phyloP scores from a whole-genome alignment of 2,797 vertebrate genomes.

The Phataginus tricuspis region DNA sequence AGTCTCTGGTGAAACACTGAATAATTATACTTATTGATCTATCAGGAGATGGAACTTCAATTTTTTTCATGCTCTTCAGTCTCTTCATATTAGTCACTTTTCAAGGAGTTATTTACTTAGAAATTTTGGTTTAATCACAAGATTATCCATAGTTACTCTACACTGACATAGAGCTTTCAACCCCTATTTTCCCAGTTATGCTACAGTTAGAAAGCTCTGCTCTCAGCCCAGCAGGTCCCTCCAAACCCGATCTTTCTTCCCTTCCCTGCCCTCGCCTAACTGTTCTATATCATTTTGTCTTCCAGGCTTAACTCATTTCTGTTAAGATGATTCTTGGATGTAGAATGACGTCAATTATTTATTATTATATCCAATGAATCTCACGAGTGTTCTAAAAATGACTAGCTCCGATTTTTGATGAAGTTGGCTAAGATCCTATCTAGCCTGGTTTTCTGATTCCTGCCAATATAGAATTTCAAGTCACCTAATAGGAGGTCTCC shows the following conservation, averaged over 20 bases:
- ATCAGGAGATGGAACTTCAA: background rate
- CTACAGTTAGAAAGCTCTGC: background rate
- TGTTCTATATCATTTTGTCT: background rate
- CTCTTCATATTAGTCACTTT: background rate
- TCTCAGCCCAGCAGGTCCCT: too few relatives aligned
- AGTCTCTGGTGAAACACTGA: background rate
- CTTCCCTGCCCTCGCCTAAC: accelerated
- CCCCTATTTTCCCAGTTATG: accelerated
- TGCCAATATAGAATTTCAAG: background rate
- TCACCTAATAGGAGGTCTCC: background rate
- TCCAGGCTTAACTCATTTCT: background rate
- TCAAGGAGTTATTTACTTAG: background rate
- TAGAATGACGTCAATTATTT: background rate
- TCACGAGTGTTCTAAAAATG: background rate
- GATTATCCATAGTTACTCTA: background rate
- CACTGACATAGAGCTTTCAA: accelerated
- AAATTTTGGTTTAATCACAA: background rate
- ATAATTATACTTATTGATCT: background rate
- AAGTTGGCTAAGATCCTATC: background rate
- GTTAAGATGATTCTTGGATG: background rate
- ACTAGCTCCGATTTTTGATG: background rate
- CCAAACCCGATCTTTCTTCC: accelerated
- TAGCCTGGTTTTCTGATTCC: background rate
- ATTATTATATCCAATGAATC: background rate
- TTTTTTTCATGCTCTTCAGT: background rate